These are phyloP conservation scores for Colletes collaris DNA, from an alignment of 2,888 invertebrate species.

Conservation along the genomic window DNA sequence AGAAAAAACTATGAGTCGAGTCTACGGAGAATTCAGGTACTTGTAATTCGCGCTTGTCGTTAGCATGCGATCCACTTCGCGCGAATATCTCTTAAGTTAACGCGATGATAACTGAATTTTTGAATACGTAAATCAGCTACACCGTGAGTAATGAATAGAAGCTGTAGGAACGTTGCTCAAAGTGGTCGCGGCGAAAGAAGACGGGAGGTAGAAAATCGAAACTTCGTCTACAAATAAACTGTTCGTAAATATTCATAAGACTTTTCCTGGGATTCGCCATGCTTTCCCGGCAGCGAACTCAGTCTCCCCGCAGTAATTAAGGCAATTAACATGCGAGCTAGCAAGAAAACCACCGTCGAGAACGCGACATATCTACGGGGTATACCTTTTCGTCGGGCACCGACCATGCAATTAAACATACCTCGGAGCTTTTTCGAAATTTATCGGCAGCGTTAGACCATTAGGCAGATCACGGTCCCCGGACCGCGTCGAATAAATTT, in stretches of 20 bases:
- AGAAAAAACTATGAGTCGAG: too few species aligned
- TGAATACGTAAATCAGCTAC: too few species aligned
- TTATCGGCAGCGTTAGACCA: constrained; percentile 21
- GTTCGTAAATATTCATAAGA: constrained; percentile 76
- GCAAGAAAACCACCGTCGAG: constrained; percentile 39
- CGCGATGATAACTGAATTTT: too few species aligned
- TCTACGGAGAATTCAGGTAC: too few species aligned
- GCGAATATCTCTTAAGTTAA: too few species aligned
- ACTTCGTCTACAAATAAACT: constrained; percentile 67
- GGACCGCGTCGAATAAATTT: constrained; percentile 3
- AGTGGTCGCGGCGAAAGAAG: too few species aligned
- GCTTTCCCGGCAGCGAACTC: constrained; percentile 42
- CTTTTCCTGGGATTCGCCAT: constrained; percentile 43
- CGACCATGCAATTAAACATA: constrained; percentile 33
- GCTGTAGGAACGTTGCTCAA: constrained; percentile 1
- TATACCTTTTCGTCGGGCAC: not conserved
- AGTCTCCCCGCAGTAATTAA: constrained; percentile 65
- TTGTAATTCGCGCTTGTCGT: not conserved
- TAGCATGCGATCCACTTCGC: too few species aligned
- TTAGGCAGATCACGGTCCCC: constrained; percentile 23
- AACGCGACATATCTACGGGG: not conserved
- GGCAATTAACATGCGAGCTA: constrained; percentile 67
- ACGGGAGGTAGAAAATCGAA: constrained; percentile 59
- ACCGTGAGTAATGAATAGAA: not conserved
- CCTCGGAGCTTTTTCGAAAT: constrained; percentile 21